Conservation (phyloP, 53 echinoderm and acorn worm genomes). For the Zoroaster sp. region DNA sequence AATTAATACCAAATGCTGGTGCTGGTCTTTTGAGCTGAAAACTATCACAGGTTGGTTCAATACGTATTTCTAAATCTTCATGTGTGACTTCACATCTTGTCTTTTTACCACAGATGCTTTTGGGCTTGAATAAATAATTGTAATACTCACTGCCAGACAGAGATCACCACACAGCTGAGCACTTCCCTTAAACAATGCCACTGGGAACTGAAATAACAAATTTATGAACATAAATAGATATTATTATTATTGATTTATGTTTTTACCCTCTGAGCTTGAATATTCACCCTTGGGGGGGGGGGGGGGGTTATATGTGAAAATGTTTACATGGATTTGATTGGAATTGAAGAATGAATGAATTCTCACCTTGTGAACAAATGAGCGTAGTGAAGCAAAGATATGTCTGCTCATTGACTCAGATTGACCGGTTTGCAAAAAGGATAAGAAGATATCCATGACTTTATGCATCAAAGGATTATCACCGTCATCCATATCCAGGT, state of each 20-base stretch:
- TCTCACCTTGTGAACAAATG: constrained; percentile 84
- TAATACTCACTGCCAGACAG: constrained; percentile 85
- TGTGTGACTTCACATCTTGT: too few relatives aligned
- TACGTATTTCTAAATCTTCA: too few relatives aligned
- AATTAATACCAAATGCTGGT: too few relatives aligned
- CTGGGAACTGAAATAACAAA: constrained; percentile 71
- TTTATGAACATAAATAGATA: background rate
- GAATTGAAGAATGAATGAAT: background rate
- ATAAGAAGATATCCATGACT: constrained; percentile 87
- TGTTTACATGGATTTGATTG: too few relatives aligned
- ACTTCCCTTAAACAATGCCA: constrained; percentile 86
- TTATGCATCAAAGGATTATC: constrained; percentile 96
- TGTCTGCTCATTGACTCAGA: constrained; percentile 83
- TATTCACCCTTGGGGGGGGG: too few relatives aligned
- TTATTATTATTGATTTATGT: too few relatives aligned
- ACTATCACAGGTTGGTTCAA: too few relatives aligned
- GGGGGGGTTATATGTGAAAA: too few relatives aligned
- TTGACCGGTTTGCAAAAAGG: constrained; percentile 84
- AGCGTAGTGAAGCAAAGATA: constrained; percentile 90
- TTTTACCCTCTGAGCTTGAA: too few relatives aligned
- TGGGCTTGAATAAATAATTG: too few relatives aligned
- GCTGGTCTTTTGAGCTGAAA: too few relatives aligned
- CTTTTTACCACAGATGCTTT: too few relatives aligned
- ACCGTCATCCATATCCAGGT: constrained; percentile 85
- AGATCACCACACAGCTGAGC: constrained; percentile 93